These are phyloP conservation scores for Ptyas mucosa DNA, from an alignment of 2,113 vertebrate genomes.

Conservation along the genomic window DNA sequence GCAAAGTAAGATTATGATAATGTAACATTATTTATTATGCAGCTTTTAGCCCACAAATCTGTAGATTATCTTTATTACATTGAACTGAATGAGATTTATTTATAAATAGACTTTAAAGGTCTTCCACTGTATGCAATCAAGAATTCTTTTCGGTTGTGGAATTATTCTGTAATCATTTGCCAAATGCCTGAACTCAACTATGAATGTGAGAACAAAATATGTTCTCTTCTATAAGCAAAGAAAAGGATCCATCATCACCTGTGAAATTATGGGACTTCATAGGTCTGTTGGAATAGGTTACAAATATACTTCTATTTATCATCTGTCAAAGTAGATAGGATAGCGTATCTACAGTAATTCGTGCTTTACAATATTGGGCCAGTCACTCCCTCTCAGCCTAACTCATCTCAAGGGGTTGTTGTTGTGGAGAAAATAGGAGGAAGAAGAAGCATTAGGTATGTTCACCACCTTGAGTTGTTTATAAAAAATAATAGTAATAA, in stretches of 20 bases:
- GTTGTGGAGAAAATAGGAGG: neutral
- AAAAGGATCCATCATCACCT: neutral
- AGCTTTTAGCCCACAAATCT: neutral
- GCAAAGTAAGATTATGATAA: neutral
- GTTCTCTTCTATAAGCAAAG: neutral
- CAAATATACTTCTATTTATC: neutral
- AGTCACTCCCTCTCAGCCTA: neutral
- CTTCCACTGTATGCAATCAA: neutral
- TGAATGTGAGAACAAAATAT: neutral
- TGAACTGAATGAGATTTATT: neutral
- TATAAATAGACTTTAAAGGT: neutral
- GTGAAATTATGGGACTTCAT: fast-evolving
- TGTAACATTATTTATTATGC: neutral
- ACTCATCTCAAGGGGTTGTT: neutral
- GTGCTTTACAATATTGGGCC: neutral
- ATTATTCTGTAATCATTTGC: neutral
- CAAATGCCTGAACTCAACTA: slow-evolving; percentile 1
- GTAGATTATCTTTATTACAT: neutral
- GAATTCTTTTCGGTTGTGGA: neutral
- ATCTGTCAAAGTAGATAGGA: neutral
- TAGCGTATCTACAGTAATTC: neutral
- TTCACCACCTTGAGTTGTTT: neutral
- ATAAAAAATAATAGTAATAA: neutral
- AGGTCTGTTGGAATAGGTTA: neutral
- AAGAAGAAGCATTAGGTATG: neutral